These are phyloP conservation scores for Clanis bilineata DNA, from an alignment of 2,888 invertebrate species.

Conservation along the genomic window DNA sequence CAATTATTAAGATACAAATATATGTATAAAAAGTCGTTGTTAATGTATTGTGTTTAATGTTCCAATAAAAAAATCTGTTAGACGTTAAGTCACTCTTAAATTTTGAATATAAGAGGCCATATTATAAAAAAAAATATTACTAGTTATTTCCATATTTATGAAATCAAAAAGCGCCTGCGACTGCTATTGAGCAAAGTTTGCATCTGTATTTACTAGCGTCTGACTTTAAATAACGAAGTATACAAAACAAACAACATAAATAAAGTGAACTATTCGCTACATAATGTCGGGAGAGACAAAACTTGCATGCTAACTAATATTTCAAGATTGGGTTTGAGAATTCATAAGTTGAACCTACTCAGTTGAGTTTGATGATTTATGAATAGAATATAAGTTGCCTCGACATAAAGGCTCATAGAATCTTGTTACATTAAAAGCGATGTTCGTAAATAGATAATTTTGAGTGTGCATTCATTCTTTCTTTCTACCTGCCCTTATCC, in stretches of 20 bases:
- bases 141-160: background rate
- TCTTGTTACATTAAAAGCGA: too few species aligned
- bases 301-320: background rate
- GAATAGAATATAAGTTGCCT: background rate
- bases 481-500: too few species aligned
- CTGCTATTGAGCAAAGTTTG: slow-evolving; percentile 7
- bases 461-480: too few species aligned
- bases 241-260: background rate
- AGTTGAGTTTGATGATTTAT: background rate
- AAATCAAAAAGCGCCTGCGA: background rate
- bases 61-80: too few species aligned
- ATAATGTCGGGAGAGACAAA: background rate
- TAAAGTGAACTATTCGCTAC: background rate
- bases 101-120: too few species aligned
- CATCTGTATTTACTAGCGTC: background rate
- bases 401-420: background rate
- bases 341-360: background rate
- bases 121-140: too few species aligned
- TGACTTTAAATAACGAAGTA: slow-evolving; percentile 14
- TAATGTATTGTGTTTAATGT: too few species aligned
- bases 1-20: too few species aligned
- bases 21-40: too few species aligned
- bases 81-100: too few species aligned
- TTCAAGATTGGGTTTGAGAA: background rate
- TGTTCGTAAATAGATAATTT: too few species aligned